Conservation (phyloP, 2,797 vertebrate species). For the Tympanoctomys barrerae region DNA sequence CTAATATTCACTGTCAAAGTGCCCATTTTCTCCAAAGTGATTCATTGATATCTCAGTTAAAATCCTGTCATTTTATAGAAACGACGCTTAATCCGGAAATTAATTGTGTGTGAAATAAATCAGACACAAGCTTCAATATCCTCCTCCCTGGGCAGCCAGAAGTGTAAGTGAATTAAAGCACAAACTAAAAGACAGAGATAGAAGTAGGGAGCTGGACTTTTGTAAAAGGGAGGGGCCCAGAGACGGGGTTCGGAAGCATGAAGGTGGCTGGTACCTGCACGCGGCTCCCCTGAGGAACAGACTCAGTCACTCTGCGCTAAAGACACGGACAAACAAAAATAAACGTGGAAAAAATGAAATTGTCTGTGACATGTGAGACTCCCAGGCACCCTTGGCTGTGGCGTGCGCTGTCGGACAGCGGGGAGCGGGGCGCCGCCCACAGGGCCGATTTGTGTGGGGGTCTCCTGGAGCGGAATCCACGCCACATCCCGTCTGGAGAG, state of each 20-base stretch:
- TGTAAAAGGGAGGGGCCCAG: not conserved
- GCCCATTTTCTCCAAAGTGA: not conserved
- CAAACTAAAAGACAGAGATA: not conserved
- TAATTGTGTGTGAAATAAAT: not conserved
- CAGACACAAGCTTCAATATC: not conserved
- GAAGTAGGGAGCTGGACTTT: not conserved
- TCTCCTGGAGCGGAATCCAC: not conserved
- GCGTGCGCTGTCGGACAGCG: not conserved
- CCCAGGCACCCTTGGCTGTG: not conserved
- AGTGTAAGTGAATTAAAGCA: not conserved
- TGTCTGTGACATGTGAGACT: too few species aligned
- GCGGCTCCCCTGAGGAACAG: not conserved
- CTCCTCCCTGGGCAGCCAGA: not conserved
- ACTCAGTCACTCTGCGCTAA: not conserved
- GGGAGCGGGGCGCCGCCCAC: not conserved
- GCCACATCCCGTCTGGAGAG: not conserved
- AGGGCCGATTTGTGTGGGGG: too few species aligned
- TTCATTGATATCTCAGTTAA: not conserved
- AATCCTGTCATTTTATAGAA: not conserved
- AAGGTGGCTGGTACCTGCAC: accelerated
- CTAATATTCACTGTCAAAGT: not conserved
- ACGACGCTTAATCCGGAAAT: not conserved
- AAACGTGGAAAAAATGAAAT: not conserved
- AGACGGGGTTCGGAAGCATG: not conserved
- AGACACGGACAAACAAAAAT: not conserved